Evolutionary conservation across 2,888 invertebrate species (phyloP).

Genomic region (Cerastis leucographa): DNA sequence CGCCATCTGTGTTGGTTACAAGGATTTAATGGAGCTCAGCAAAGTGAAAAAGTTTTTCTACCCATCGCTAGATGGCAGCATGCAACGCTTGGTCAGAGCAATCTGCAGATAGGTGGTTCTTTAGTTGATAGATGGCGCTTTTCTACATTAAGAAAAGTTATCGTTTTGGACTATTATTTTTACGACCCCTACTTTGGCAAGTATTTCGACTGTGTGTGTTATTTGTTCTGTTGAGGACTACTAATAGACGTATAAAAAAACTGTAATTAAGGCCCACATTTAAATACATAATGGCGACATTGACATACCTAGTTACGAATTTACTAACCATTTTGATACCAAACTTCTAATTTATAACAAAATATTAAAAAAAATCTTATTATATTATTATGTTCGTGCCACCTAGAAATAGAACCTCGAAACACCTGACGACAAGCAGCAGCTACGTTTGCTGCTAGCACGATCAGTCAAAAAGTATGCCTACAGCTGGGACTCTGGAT

Average conservation of each 20-base stretch:
- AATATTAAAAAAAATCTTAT: background rate
- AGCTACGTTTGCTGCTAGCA: background rate
- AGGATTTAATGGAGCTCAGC: background rate
- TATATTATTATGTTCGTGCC: background rate
- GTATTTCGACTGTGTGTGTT: background rate
- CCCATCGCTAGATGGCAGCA: conserved; percentile 45
- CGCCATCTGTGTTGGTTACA: conserved; percentile 51
- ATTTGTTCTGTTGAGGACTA: too few relatives aligned
- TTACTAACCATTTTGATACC: background rate
- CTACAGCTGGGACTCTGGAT: background rate
- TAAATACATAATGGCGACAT: background rate
- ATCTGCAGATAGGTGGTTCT: conserved; percentile 9
- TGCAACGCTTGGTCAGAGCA: rapidly evolving
- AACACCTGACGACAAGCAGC: background rate
- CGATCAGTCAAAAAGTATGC: background rate
- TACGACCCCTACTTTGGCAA: background rate
- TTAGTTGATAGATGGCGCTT: conserved; percentile 52
- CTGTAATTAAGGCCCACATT: background rate
- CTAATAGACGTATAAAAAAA: background rate
- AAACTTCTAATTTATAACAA: too few relatives aligned
- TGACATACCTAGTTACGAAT: background rate
- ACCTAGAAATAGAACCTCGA: background rate
- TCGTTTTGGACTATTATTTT: background rate
- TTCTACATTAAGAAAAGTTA: background rate
- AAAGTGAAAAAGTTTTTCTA: conserved; percentile 6